Conservation (phyloP, 2,797 vertebrate genomes). For the Zalophus californianus region DNA sequence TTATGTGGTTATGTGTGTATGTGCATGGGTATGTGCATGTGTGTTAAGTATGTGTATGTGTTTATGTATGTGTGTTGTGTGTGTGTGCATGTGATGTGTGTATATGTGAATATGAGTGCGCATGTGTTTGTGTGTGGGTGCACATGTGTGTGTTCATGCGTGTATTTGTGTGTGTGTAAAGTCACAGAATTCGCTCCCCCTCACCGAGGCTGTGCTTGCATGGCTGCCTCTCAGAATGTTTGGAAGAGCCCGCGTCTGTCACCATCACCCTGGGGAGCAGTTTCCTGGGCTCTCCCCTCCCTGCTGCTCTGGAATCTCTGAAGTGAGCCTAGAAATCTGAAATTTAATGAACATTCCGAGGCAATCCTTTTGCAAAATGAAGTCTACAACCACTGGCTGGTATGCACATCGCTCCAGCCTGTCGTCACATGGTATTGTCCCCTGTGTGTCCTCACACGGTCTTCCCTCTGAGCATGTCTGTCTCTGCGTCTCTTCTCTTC, state of each 20-base stretch:
- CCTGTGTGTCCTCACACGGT: no score
- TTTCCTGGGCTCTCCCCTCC: neutral
- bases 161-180: neutral
- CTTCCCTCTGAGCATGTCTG: neutral
- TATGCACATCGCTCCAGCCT: no score
- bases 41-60: neutral
- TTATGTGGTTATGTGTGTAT: neutral
- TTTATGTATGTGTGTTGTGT: neutral
- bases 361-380: neutral
- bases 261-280: neutral
- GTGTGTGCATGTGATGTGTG: neutral
- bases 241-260: accelerated
- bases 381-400: neutral
- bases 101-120: neutral
- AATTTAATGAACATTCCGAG: neutral
- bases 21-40: neutral
- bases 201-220: neutral
- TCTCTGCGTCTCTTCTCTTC: neutral
- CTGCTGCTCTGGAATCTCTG: no score
- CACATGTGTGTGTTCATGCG: neutral
- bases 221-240: neutral
- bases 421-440: accelerated
- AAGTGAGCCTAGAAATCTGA: neutral
- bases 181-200: neutral
- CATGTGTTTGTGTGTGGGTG: neutral